Base-by-base conservation (phyloP, 2,888 invertebrate genomes). In the Trachelus iudaicus region DNA sequence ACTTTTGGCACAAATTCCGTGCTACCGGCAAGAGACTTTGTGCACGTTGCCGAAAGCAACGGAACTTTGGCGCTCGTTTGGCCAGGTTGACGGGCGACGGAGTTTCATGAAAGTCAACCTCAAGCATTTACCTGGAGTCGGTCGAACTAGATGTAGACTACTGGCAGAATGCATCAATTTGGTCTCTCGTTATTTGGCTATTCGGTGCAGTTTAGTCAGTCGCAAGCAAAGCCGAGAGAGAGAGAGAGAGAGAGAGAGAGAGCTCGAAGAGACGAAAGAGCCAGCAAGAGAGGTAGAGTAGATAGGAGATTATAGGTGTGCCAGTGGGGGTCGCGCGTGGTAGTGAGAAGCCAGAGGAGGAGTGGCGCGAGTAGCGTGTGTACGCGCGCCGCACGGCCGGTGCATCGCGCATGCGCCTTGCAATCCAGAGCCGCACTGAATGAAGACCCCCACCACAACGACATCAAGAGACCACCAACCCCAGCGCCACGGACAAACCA, bases 361-460 rank as follows among this genome's bases (percentile, higher is more conserved):
- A 83, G 84, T 85, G 86, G 85, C 89, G 90, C 89, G 90, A 89
- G 90, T 90, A 90, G 88, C 90, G 90, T 90, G 90, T 90, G 90
- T 90, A 90, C 88, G 90, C 89, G 83, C 83, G 86, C 86, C 85
- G 80, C 75, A 82, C 81, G 79, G 80, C 31, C 23, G 23, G 30
- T 31, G 40, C 35, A 40, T 34, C 77, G 88, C 87, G 90, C 90
- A 87, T 90, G 90, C 88, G 90, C 89, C 69, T 76, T 77, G 79
- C 79, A 77, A 79, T 81, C 82, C 84, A 83, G 80, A 85, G 86
- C 86, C 85, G 85, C 87, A 83, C 88, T 91, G 91, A 91, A 91
- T 91, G 91, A 91, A 91, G 85, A 82, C 86, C 89, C 89, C 86
- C 81, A 85, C 85, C 85, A 84, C 85, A 75, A 75, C 74, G 79